Conservation (phyloP, 37 sponge, comb jelly and placozoan species). For the Geodia barretti region DNA sequence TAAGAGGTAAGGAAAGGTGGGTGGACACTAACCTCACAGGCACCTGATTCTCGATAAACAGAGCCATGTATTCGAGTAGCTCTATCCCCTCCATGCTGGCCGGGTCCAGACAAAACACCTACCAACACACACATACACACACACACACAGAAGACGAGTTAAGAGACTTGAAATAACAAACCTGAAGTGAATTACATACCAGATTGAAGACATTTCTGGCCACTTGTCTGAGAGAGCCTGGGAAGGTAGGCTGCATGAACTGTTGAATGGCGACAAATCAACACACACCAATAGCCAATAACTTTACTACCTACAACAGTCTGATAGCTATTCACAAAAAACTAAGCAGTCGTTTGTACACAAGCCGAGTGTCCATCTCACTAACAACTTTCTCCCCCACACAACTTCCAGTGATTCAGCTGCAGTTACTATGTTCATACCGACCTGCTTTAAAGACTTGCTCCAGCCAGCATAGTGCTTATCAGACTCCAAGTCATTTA, state of each 20-base stretch:
- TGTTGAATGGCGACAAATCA: neutral
- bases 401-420: too few species aligned
- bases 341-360: too few species aligned
- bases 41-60: conserved; percentile 55
- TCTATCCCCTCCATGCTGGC: conserved; percentile 9
- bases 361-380: too few species aligned
- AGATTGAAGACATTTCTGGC: conserved; percentile 86
- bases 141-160: neutral
- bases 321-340: too few species aligned
- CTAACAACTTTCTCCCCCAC: too few species aligned
- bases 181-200: conserved; percentile 32
- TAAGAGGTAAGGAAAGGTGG: too few species aligned
- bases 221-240: conserved; percentile 88
- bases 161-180: neutral
- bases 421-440: too few species aligned
- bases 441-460: conserved; percentile 66
- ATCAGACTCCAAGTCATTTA: conserved; percentile 92
- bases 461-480: conserved; percentile 74
- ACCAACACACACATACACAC: neutral
- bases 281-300: neutral
- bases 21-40: conserved; percentile 73
- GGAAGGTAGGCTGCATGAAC: conserved; percentile 77
- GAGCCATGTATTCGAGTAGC: conserved; percentile 52
- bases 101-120: conserved; percentile 76
- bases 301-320: conserved; percentile 22